Evolutionary conservation across 1,140 invertebrate species (phyloP), one percentile per base, ranked within the genome.

Genomic region (Drosophila nasuta): DNA sequence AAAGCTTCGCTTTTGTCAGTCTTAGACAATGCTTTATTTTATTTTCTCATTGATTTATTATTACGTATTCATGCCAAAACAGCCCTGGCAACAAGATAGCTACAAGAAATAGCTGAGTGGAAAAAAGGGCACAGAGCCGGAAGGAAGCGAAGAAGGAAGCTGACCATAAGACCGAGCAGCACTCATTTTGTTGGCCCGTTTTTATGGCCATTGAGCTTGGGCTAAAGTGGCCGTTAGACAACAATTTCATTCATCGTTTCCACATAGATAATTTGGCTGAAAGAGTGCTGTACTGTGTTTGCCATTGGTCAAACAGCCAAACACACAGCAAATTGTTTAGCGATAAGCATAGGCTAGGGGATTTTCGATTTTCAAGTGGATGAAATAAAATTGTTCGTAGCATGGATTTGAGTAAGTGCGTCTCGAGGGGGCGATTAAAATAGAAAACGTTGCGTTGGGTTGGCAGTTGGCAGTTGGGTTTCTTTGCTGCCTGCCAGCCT

Each of bases 201-300:
- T 60, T 54, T 59, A 66, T 59, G 28, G 54, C 54, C 66, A 43
- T 56, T 68, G 25, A 51, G 54, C 28, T 64, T 30, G 28, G 59
- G 46, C 20, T 49, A 43, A 51, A 51, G 17, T 66, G 54, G 38
- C 30, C 46, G 56, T 69, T 52, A 43, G 33, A 7, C 35, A 25
- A 60, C 30, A 57, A 43, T 63, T 75, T 75, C 72, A 75, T 75
- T 75, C 66, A 75, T 75, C 57, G 57, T 68, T 69, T 75, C 13
- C 41, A 13, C 33, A 33, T 63, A 75, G 72, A 75, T 70, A 63
- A 75, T 75, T 69, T 72, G 41, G 20, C 56, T 48, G n/a, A 20
- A 49, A 71, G n/a, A 20, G 38, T 54, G 25, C 13, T 43, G n/a
- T 7, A 10, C 35, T 10, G 38, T 28, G 5, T 11, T 56, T 30